Conservation (phyloP, 2,113 vertebrate species). For the Callithrix jacchus region DNA sequence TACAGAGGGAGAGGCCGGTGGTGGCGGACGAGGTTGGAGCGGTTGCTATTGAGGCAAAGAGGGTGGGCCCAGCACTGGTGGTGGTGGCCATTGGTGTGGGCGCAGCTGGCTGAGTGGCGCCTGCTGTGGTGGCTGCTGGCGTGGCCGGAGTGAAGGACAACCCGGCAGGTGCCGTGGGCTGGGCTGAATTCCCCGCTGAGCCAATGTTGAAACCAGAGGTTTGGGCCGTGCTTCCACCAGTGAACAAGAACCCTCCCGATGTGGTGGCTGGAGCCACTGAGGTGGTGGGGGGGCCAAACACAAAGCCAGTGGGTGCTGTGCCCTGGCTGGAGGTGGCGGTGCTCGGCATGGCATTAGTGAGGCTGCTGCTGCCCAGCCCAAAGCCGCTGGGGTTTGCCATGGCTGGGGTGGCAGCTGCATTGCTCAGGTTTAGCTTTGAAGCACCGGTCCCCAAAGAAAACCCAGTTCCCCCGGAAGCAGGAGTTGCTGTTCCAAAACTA, state of each 20-base stretch:
- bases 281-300: constrained; percentile 80
- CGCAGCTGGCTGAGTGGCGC: constrained; percentile 67
- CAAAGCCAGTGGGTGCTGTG: constrained; percentile 79
- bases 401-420: constrained; percentile 17
- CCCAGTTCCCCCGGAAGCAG: constrained; percentile 75
- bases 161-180: constrained; percentile 25
- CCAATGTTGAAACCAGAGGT: constrained; percentile 55
- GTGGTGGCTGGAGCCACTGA: constrained; percentile 65
- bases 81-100: constrained; percentile 79
- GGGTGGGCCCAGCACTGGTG: constrained; percentile 69
- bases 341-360: constrained; percentile 38
- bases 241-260: constrained; percentile 77
- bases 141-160: constrained; percentile 84
- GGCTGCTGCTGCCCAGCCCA: constrained; percentile 68
- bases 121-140: constrained; percentile 61
- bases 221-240: constrained; percentile 52
- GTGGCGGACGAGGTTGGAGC: constrained; percentile 71
- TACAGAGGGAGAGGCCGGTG: constrained; percentile 61
- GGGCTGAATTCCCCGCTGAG: constrained; percentile 41
- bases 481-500: constrained; percentile 83
- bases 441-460: constrained; percentile 87
- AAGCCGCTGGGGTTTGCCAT: constrained; percentile 46
- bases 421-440: constrained; percentile 83
- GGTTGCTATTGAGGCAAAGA: constrained; percentile 78
- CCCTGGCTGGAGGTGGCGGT: constrained; percentile 79